Percentiles rank a stretch among this genome's conserved stretches.
Conservation (phyloP, 1,140 invertebrate species). For the Drosophila mayri region DNA sequence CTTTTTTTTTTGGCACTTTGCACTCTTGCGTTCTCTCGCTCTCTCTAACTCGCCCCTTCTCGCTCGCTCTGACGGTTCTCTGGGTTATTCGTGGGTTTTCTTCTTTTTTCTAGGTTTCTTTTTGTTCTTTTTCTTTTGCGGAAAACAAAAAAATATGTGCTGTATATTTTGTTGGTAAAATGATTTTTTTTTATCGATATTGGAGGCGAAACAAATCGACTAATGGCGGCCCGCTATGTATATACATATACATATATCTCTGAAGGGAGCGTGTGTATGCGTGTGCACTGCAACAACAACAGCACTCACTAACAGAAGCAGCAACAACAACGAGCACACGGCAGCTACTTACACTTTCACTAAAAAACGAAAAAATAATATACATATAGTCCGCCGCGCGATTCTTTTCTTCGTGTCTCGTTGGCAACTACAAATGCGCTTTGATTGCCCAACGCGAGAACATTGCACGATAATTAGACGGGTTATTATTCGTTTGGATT, state of each 20-base stretch:
- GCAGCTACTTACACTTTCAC: slow-evolving; percentile 71
- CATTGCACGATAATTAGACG: slow-evolving; percentile 17
- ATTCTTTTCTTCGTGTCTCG: slow-evolving; percentile 44
- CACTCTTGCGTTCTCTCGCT: slow-evolving; percentile 25
- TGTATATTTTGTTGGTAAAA: slow-evolving; percentile 31
- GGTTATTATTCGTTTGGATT: slow-evolving; percentile 9
- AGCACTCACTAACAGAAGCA: slow-evolving; percentile 22
- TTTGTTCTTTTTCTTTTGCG: slow-evolving; percentile 14
- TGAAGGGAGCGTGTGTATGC: slow-evolving; percentile 47
- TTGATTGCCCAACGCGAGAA: slow-evolving; percentile 15
- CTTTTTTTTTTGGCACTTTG: slow-evolving; percentile 47
- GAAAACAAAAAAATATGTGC: slow-evolving; percentile 30
- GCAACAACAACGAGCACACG: slow-evolving; percentile 37
- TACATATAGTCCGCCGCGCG: slow-evolving; percentile 57
- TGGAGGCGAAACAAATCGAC: slow-evolving; percentile 16
- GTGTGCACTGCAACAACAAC: slow-evolving; percentile 53
- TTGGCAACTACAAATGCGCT: slow-evolving; percentile 25
- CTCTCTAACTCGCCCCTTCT: slow-evolving; percentile 14
- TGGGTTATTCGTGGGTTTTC: slow-evolving; percentile 38
- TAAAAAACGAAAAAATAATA: slow-evolving; percentile 70
- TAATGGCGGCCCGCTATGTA: slow-evolving; percentile 21
- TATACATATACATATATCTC: slow-evolving; percentile 12
- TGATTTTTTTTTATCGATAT: slow-evolving; percentile 21
- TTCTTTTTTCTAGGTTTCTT: background rate
- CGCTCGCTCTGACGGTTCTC: slow-evolving; percentile 7